These are phyloP conservation scores for Megaceryle torquata DNA, from an alignment of 2,113 vertebrate species.

Conservation along the genomic window DNA sequence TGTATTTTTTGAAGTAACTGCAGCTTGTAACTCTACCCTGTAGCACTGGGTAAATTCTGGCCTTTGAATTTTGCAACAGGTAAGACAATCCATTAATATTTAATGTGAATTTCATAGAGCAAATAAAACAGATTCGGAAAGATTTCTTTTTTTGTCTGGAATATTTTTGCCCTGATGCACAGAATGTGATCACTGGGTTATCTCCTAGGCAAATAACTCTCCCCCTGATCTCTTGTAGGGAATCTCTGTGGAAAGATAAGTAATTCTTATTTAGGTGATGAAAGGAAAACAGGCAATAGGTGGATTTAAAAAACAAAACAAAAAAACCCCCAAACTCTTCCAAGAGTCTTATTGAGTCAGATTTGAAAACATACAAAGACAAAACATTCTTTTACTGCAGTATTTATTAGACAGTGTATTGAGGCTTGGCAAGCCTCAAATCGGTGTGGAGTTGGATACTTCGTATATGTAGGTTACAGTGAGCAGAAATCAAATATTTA, in stretches of 20 bases:
- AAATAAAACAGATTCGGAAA: accelerated
- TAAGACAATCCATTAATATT: not conserved
- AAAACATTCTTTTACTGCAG: not conserved
- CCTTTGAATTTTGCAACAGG: not conserved
- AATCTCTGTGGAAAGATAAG: not conserved
- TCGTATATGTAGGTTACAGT: not conserved
- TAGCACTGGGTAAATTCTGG: not conserved
- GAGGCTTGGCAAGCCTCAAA: not conserved
- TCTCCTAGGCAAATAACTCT: not conserved
- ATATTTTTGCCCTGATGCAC: not conserved
- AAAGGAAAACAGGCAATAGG: not conserved
- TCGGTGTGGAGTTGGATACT: not conserved
- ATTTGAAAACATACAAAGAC: not conserved
- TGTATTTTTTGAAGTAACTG: not conserved
- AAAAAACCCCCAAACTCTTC: no score
- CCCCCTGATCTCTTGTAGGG: not conserved
- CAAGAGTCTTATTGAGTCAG: not conserved
- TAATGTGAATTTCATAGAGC: not conserved
- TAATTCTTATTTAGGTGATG: no score
- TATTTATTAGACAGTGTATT: not conserved
- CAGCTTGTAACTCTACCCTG: not conserved
- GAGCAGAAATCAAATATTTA: not conserved
- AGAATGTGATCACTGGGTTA: accelerated
- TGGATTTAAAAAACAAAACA: not conserved
- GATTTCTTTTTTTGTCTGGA: not conserved